Evolutionary conservation across 1,140 invertebrate species (phyloP).

Genomic region (Calycopis cecrops): DNA sequence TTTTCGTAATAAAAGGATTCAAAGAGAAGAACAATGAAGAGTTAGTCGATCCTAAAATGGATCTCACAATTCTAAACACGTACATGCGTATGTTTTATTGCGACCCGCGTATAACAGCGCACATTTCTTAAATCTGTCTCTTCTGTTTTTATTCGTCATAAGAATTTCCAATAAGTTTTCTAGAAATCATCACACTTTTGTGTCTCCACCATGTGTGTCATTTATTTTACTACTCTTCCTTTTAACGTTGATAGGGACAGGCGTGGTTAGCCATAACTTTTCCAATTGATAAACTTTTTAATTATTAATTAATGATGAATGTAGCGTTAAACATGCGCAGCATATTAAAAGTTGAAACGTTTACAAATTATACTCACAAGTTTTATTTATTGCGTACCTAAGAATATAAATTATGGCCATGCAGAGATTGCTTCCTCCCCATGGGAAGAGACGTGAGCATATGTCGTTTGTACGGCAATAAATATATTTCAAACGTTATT

Average conservation of each 20-base stretch:
- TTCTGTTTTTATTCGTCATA: slow-evolving; percentile 5
- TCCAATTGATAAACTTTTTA: no score
- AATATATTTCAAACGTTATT: not conserved
- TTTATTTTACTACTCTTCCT: no score
- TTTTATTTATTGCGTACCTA: no score
- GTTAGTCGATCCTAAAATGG: slow-evolving; percentile 5
- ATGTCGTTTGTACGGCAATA: not conserved
- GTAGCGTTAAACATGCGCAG: no score
- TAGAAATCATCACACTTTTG: not conserved
- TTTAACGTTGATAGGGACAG: no score
- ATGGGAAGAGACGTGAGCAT: no score
- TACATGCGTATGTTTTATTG: slow-evolving; percentile 10
- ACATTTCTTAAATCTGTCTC: slow-evolving; percentile 3
- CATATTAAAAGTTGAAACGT: no score
- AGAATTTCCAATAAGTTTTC: slow-evolving; percentile 3
- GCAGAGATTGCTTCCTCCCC: no score
- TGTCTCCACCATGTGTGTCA: not conserved
- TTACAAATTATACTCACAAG: no score
- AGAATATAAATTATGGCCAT: no score
- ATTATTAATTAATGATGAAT: no score
- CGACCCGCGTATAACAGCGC: slow-evolving; percentile 6
- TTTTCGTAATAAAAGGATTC: not conserved
- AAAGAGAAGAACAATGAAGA: slow-evolving; percentile 5
- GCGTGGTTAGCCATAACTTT: no score
- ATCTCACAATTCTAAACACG: slow-evolving; percentile 2